Evolutionary conservation across 1,140 invertebrate genomes (phyloP).

Genomic region (Papilio polyxenes): DNA sequence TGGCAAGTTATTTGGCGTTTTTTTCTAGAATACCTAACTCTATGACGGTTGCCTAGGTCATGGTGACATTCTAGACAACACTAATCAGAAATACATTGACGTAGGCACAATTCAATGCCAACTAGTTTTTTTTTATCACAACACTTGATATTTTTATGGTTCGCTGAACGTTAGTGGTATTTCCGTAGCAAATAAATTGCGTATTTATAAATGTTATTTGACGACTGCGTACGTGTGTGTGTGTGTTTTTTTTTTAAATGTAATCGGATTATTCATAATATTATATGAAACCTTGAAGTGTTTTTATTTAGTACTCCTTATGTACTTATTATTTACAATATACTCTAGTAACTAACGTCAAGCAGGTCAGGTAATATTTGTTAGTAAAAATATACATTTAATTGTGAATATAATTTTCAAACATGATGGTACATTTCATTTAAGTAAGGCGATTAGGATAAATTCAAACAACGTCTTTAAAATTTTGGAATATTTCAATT

Average conservation of each 20-base stretch:
- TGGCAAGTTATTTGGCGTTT: slow-evolving; percentile 37
- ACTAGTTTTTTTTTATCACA: slow-evolving; percentile 13
- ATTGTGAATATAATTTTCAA: background rate
- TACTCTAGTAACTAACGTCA: background rate
- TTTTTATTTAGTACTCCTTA: background rate
- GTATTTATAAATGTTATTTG: slow-evolving; percentile 27
- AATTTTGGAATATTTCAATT: too few species aligned
- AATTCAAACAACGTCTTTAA: background rate
- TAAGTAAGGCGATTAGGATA: background rate
- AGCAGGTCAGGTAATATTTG: background rate
- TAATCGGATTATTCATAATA: slow-evolving; percentile 12
- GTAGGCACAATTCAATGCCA: slow-evolving; percentile 16
- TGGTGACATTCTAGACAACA: slow-evolving; percentile 4
- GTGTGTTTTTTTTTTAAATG: background rate
- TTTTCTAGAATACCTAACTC: slow-evolving; percentile 36
- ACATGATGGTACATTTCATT: background rate
- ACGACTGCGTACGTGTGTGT: background rate
- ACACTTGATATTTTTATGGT: slow-evolving; percentile 10
- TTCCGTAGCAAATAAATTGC: slow-evolving; percentile 5
- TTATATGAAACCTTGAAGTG: background rate
- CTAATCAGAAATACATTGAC: slow-evolving; percentile 11
- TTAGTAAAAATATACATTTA: background rate
- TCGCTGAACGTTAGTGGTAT: slow-evolving; percentile 9
- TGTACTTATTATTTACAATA: background rate
- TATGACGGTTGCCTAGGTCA: slow-evolving; percentile 51